Base-by-base conservation (phyloP, 2,113 vertebrate species). In the Sinocyclocheilus grahami region DNA sequence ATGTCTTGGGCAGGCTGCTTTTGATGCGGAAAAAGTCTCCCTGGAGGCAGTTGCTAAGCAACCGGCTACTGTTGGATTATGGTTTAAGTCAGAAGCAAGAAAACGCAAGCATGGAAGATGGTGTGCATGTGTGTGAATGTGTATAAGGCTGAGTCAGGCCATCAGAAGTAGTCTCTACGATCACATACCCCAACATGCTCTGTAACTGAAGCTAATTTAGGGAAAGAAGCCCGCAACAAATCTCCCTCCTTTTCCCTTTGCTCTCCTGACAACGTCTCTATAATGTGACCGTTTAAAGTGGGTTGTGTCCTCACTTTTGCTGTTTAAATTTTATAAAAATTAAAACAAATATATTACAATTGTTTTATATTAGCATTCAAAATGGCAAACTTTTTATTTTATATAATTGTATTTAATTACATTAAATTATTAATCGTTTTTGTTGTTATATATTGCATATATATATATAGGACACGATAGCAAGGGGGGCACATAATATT, bases 31-130 rank as follows among this genome's bases (percentile, higher is more conserved):
- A 86, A 87, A 91, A 82, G 89, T 90, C 87, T 90, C 91, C 93
- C 90, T 90, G 90, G 90, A 95, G 93, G 89, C 90, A 82, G 95
- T 95, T 95, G 94, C 95, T 89, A 93, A 93, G 95, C 94, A 95
- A 95, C 94, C 82, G 89, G 87, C 85, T 91, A 90, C 91, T 90
- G 89, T 88, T 89, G 88, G 90, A 91, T 92, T 91, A 92, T 91
- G 92, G 92, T 89, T 87, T 89, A 89, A 89, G 90, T 89, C 92
- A 89, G 92, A 93, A 91, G 88, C 87, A 90, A 93, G 91, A 88
- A 92, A 91, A 87, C 74, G 5, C 39, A 42, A 67, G 58, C 84
- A 86, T 86, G 86, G 53, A 71, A 76, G 81, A 63, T 74, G 62
- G 74, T 53, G 27, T 78, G 46, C 20, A 27, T 78, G 48, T 78